Conservation (phyloP, 2,888 invertebrate species). For the Hofmannophila pseudospretella region DNA sequence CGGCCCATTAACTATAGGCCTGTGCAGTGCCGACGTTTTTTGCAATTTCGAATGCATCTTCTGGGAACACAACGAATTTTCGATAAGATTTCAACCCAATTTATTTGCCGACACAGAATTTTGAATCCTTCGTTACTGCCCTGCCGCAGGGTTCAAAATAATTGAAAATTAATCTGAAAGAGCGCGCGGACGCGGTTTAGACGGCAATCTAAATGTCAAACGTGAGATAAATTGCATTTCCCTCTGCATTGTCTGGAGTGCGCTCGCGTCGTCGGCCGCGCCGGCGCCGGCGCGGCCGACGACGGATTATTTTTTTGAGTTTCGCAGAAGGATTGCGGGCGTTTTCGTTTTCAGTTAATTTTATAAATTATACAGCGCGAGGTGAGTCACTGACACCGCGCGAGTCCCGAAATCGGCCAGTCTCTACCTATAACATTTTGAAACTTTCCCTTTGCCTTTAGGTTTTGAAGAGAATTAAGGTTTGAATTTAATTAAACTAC, state of each 20-base stretch:
- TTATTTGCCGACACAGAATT: neutral
- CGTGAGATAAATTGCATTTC: conserved; percentile 6
- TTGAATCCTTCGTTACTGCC: neutral
- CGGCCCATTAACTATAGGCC: neutral
- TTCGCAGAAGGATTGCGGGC: neutral
- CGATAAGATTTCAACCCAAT: neutral
- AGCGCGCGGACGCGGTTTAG: neutral
- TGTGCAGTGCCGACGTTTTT: neutral
- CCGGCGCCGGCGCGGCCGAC: neutral
- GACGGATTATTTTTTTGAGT: neutral
- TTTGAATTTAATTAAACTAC: no score
- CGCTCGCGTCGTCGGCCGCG: no score
- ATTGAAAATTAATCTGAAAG: neutral
- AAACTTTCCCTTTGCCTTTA: no score
- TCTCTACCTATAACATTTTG: neutral
- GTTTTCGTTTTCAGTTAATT: neutral
- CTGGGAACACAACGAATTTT: neutral
- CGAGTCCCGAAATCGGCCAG: no score
- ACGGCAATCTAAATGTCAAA: conserved; percentile 7
- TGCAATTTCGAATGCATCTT: neutral
- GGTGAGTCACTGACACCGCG: neutral
- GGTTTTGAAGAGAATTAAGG: no score
- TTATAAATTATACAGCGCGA: neutral
- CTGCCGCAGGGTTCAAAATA: neutral
- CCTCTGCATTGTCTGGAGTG: neutral